phyloP scores from a whole-genome alignment of 2,888 invertebrate species.

The Dynastes hyllus region DNA sequence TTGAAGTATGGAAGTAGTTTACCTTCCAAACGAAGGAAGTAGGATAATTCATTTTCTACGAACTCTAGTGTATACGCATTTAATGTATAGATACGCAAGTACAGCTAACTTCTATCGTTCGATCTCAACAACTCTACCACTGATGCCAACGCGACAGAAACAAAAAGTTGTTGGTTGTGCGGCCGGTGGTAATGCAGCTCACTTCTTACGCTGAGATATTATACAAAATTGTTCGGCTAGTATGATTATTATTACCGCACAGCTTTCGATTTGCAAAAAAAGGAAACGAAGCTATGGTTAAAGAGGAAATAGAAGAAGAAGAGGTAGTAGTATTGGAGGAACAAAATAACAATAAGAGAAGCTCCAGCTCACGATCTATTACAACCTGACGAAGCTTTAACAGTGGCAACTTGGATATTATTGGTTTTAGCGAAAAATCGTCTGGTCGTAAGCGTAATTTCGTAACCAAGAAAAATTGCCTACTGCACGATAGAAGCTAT shows the following conservation, averaged over 20 bases:
- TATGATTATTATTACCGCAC: constrained; percentile 9
- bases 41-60: no score
- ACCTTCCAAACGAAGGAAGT: no score
- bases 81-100: no score
- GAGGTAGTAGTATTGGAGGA: no score
- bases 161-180: no score
- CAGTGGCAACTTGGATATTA: constrained; percentile 4
- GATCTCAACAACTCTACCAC: no score
- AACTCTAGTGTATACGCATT: no score
- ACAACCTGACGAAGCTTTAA: neutral
- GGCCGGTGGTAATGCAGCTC: no score
- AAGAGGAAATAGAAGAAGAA: constrained; percentile 4
- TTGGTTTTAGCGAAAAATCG: constrained; percentile 4
- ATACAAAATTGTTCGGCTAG: constrained; percentile 17
- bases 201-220: no score
- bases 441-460: neutral
- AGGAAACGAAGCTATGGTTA: neutral
- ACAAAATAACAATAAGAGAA: neutral
- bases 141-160: no score
- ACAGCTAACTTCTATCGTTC: no score
- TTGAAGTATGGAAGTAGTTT: no score
- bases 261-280: neutral
- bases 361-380: neutral
- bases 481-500: neutral
- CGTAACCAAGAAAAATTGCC: neutral